Conservation (phyloP, 2,797 vertebrate species). For the Lerista edwardsae region DNA sequence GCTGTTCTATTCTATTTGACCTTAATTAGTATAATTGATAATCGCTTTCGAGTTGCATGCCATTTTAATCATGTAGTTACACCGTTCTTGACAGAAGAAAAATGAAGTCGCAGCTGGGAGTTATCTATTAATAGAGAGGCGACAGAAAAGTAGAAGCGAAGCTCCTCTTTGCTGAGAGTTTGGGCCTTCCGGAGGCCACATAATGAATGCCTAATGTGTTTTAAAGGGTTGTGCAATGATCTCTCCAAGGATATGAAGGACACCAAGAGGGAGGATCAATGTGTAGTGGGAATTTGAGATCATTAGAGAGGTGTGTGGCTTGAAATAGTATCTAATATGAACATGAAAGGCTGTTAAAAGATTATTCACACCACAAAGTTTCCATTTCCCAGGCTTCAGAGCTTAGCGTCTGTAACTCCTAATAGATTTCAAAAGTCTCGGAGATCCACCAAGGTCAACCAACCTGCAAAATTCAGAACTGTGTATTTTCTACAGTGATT, state of each 20-base stretch:
- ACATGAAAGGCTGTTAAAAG: slow-evolving; percentile 8
- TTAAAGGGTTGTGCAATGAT: slow-evolving; percentile 50
- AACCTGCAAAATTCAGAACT: not conserved
- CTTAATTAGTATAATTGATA: slow-evolving; percentile 79
- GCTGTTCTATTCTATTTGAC: slow-evolving; percentile 68
- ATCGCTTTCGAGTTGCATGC: slow-evolving; percentile 62
- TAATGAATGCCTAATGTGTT: slow-evolving; percentile 51
- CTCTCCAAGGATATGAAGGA: slow-evolving; percentile 58
- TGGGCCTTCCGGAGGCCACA: slow-evolving; percentile 31
- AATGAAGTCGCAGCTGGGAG: slow-evolving; percentile 68
- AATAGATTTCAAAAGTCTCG: not conserved
- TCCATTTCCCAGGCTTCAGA: not conserved
- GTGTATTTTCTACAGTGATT: not conserved
- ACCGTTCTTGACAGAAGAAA: slow-evolving; percentile 69
- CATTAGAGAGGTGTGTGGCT: slow-evolving; percentile 37
- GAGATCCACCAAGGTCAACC: not conserved
- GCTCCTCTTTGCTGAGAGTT: slow-evolving; percentile 43
- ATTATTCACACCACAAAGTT: not conserved
- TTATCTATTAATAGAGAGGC: slow-evolving; percentile 66
- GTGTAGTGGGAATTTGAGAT: slow-evolving; percentile 44
- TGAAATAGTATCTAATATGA: not conserved
- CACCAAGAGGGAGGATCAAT: slow-evolving; percentile 57
- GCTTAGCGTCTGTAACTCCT: not conserved
- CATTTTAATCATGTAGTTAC: slow-evolving; percentile 72
- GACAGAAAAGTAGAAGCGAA: slow-evolving; percentile 58